Conservation (phyloP, 2,888 invertebrate genomes). For the Scaptomyza cyrtandrae region DNA sequence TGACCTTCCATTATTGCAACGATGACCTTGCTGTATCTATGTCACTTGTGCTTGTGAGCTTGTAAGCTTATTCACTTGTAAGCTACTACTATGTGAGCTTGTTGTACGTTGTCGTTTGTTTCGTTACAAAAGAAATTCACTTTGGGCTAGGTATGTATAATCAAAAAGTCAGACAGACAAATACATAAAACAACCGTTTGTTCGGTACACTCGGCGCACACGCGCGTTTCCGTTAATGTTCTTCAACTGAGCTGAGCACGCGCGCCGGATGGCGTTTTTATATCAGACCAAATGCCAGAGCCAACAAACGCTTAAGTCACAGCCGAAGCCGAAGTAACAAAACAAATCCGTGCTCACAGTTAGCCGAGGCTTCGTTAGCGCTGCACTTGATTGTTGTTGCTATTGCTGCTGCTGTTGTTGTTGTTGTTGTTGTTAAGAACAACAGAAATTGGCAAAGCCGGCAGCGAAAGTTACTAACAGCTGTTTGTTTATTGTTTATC, state of each 20-base stretch:
- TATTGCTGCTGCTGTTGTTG: constrained; percentile 17
- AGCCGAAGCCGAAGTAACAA: constrained; percentile 17
- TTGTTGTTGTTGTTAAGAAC: constrained; percentile 39
- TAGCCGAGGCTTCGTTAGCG: constrained; percentile 57
- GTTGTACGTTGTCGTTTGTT: constrained; percentile 6
- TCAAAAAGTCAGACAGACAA: constrained; percentile 13
- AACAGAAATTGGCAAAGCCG: constrained; percentile 53
- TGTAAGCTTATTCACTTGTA: neutral
- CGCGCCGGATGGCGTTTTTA: constrained; percentile 70
- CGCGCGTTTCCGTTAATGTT: constrained; percentile 74
- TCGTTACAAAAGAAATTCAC: constrained; percentile 64
- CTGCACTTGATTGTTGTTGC: constrained; percentile 28
- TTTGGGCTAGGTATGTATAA: constrained; percentile 20
- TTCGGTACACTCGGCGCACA: constrained; percentile 53
- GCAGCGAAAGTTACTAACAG: constrained; percentile 74
- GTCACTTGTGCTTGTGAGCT: constrained; percentile 48
- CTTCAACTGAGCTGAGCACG: constrained; percentile 78
- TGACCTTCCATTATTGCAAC: constrained; percentile 66
- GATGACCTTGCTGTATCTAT: constrained; percentile 48
- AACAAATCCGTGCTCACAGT: constrained; percentile 6
- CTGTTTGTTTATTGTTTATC: constrained; percentile 44
- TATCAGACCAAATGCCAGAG: constrained; percentile 36
- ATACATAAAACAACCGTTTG: constrained; percentile 22
- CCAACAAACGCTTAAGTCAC: constrained; percentile 10
- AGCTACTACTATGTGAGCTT: too few relatives aligned